These are phyloP conservation scores for Gymnocypris eckloni DNA, from an alignment of 2,797 vertebrate species.

Conservation along the genomic window DNA sequence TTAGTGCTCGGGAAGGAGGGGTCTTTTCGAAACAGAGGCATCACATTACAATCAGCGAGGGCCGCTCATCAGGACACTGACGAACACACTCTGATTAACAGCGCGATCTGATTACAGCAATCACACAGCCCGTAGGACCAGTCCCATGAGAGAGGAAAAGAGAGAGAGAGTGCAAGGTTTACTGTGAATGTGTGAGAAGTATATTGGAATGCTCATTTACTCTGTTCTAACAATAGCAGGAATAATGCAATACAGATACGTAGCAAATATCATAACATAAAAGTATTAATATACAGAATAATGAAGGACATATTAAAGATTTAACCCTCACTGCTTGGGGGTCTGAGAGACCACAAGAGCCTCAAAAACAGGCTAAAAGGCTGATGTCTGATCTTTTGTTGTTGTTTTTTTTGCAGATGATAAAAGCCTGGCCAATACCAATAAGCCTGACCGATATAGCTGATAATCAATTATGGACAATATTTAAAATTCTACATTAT, in stretches of 20 bases:
- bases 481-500: neutral
- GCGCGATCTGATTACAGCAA: slow-evolving; percentile 84
- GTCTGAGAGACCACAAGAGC: neutral
- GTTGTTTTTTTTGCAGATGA: neutral
- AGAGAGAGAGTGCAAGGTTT: slow-evolving; percentile 11
- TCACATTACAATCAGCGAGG: slow-evolving; percentile 81
- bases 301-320: slow-evolving; percentile 14
- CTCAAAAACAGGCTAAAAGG: neutral
- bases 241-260: slow-evolving; percentile 12
- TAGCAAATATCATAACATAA: neutral
- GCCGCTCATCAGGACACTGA: slow-evolving; percentile 78
- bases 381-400: neutral
- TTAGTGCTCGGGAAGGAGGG: slow-evolving; percentile 43
- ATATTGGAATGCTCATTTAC: slow-evolving; percentile 40
- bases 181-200: slow-evolving; percentile 19
- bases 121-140: slow-evolving; percentile 72
- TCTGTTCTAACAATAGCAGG: neutral
- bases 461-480: neutral
- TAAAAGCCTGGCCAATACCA: neutral
- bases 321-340: neutral
- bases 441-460: neutral
- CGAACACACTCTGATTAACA: slow-evolving; percentile 86
- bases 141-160: slow-evolving; percentile 16
- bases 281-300: slow-evolving; percentile 6
- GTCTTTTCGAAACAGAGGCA: slow-evolving; percentile 56